Evolutionary conservation across 2,888 invertebrate species (phyloP), one percentile per base, ranked within the genome.

Genomic region (Oscheius sp.): DNA sequence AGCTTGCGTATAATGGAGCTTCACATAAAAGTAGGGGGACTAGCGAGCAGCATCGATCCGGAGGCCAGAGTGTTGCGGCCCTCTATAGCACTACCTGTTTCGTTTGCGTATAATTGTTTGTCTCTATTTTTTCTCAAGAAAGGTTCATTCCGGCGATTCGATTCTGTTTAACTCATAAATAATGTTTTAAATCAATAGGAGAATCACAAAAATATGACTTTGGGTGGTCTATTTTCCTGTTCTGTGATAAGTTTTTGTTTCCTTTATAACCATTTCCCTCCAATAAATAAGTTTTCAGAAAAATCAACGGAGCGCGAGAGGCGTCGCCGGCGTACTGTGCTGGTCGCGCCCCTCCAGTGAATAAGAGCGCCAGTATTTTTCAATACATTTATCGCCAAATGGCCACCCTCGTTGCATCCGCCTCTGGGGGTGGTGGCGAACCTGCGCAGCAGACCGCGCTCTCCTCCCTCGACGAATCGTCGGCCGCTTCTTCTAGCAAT

Each of bases 361-460:
- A 23, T 56, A 68, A 52, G 35, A 55, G 55, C 59, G 69, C 41
- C 61, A 71, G 55, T 23, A 76, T 79, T 74, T 79, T 80, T 46
- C 76, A 74, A 23, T 56, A 76, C 23, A 59, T 80, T 16, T 70
- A 75, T 16, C 76, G 80, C 25, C 72, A 77, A 16, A 77, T 80
- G 69, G 76, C 80, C 12, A 76, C 80, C 25, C 77, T 80, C 52
- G 77, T 79, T 21, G 80, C 77, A 7, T 77, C 76, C 12, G 80
- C 75, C 23, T 69, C 72, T 9, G 64, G 64, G 46, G 66, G 66
- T 49, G 72, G 49, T 35, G 35, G 35, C 49, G 71, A 29, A 23
- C 25, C 41, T 56, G 18, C 23, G 53, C 49, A 49, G 9, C 35
- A 35, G 35, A 3, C 35, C 9, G 29, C 55, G 55, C 56, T 64